Evolutionary conservation across 2,113 vertebrate species (phyloP).

Genomic region (Balaeniceps rex): DNA sequence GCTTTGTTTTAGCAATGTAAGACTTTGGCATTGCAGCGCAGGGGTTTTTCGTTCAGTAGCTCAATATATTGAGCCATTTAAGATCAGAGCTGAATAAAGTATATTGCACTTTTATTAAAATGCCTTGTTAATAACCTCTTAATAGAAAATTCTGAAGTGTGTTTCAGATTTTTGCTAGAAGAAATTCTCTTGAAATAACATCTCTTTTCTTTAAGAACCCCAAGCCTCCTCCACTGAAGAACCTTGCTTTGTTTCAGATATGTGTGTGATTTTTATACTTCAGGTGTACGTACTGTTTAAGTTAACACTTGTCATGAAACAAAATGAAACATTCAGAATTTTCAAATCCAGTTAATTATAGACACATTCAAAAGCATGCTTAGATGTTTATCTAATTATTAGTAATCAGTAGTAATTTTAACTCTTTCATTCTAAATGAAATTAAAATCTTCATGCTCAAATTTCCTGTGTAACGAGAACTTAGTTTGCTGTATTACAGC

Average conservation of each 20-base stretch:
- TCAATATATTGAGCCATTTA: neutral
- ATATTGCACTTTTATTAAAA: neutral
- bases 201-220: neutral
- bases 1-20: too few species aligned
- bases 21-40: neutral
- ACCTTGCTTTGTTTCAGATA: neutral
- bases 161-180: neutral
- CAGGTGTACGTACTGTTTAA: neutral
- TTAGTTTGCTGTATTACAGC: neutral
- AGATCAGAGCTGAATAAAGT: neutral
- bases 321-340: neutral
- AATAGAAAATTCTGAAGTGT: neutral
- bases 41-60: neutral
- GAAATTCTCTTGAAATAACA: neutral
- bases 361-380: neutral
- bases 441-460: neutral
- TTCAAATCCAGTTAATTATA: neutral
- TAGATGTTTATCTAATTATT: neutral
- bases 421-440: neutral
- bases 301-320: neutral
- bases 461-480: neutral
- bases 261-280: neutral
- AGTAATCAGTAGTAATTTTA: neutral
- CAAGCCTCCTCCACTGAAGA: neutral
- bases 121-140: neutral